These are phyloP conservation scores for Magallana angulata DNA, from an alignment of 1,140 invertebrate species.

Conservation along the genomic window DNA sequence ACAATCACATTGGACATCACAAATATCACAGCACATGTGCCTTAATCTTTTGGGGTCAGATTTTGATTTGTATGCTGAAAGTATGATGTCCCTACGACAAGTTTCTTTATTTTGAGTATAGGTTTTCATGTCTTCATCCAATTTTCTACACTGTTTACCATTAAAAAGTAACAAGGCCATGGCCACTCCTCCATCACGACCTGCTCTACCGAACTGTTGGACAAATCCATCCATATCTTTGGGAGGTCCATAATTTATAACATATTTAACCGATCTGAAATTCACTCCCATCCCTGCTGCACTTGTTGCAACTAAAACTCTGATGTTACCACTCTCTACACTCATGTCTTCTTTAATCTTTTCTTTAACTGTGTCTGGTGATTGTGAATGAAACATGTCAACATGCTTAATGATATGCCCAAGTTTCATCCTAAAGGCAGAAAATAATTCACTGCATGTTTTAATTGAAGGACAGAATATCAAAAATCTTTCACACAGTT, in stretches of 20 bases:
- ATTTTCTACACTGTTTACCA: too few relatives aligned
- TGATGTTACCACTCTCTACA: too few relatives aligned
- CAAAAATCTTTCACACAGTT: background rate
- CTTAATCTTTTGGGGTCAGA: too few relatives aligned
- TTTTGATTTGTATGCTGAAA: too few relatives aligned
- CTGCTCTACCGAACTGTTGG: background rate
- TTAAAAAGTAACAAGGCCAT: slow-evolving; percentile 43
- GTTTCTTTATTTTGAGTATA: too few relatives aligned
- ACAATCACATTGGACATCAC: too few relatives aligned
- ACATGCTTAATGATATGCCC: too few relatives aligned
- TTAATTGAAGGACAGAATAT: slow-evolving; percentile 35
- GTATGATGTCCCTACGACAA: too few relatives aligned
- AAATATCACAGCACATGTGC: too few relatives aligned
- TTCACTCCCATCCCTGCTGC: slow-evolving; percentile 63
- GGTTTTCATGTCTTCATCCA: too few relatives aligned
- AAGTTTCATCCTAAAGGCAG: slow-evolving; percentile 54
- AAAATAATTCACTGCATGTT: slow-evolving; percentile 43
- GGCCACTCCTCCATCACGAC: slow-evolving; percentile 43
- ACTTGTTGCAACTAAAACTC: background rate
- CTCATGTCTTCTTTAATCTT: too few relatives aligned
- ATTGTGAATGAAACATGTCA: background rate
- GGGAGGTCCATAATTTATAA: slow-evolving; percentile 55
- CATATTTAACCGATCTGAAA: slow-evolving; percentile 41
- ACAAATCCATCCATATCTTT: slow-evolving; percentile 56
- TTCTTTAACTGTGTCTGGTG: too few relatives aligned